Base-by-base conservation (phyloP, 1,140 invertebrate species). In the Sitobion miscanthi region DNA sequence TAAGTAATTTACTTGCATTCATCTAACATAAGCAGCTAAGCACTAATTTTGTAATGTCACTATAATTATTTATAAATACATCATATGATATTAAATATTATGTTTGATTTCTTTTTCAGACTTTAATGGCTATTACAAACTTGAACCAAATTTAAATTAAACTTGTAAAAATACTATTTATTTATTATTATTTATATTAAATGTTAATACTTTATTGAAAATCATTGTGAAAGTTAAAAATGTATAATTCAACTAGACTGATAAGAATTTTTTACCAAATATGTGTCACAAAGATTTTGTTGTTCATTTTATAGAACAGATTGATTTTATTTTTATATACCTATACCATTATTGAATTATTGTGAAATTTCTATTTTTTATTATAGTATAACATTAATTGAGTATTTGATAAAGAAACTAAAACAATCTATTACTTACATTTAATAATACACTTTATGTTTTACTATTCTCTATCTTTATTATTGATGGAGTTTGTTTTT, bases 1-100 rank as follows among this genome's bases (percentile, higher is more conserved):
- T 62, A 90, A 90, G 23, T 62, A 62, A 90, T 42, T 21, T 57
- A 69, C 20, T 90, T 90, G 89, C 57, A 90, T 69, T 90, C 45
- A 69, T 69, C 21, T 90, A 69, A 90, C 89, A 90, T 21, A 90
- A 30, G 1, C 20, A 89, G 35, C 14, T 57, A 38, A 57, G 23
- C 42, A 57, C 52, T 90, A 42, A 57, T 57, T 42, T 57, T 57
- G 8, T 30, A 45, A 90, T 42, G 11, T 38, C 30, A 45, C 9
- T 57, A 57, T 42, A 57, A 38, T 25, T 42, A 42, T 42, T 89
- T 30, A 42, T 57, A 57, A 1, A 57, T 23, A 35, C 11, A n/a
- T 38, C 25, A 23, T 54, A 38, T 52, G 23, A 35, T 52, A 88
- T 35, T 88, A 90, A 14, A 90, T 90, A 62, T 6, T 90, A 42